phyloP scores from a whole-genome alignment of 2,113 vertebrate species.

The Phylloscopus trochilus region DNA sequence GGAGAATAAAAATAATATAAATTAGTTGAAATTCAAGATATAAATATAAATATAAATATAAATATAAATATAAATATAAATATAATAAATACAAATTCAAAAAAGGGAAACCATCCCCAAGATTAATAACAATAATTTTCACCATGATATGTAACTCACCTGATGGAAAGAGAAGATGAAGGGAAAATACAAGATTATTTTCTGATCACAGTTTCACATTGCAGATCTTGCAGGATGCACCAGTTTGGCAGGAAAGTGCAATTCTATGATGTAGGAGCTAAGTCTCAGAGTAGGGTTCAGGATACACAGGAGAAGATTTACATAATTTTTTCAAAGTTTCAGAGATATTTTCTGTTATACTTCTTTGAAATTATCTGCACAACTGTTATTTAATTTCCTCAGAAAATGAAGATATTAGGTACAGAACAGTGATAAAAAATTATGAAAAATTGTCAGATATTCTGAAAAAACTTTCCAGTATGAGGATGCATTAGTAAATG shows the following conservation, averaged over 20 bases:
- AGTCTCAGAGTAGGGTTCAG: not conserved
- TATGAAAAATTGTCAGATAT: not conserved
- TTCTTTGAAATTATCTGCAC: not conserved
- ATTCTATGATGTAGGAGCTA: not conserved
- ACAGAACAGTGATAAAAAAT: not conserved
- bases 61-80: too few relatives aligned
- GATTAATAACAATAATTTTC: not conserved
- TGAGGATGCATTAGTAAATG: not conserved
- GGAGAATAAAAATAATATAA: not conserved
- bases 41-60: too few relatives aligned
- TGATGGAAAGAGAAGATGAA: not conserved
- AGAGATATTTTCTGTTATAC: not conserved
- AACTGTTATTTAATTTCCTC: not conserved
- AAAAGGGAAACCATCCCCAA: not conserved
- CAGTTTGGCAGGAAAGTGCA: not conserved
- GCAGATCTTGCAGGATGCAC: not conserved
- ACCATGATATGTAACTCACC: not conserved
- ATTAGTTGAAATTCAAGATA: not conserved
- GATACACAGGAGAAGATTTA: not conserved
- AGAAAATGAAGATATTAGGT: not conserved
- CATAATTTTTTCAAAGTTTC: not conserved
- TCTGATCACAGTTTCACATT: not conserved
- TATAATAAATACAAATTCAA: not conserved
- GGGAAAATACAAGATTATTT: not conserved
- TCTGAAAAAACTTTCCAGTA: not conserved